Evolutionary conservation across 2,113 vertebrate species (phyloP).

Genomic region (Hyperoodon ampullatus): DNA sequence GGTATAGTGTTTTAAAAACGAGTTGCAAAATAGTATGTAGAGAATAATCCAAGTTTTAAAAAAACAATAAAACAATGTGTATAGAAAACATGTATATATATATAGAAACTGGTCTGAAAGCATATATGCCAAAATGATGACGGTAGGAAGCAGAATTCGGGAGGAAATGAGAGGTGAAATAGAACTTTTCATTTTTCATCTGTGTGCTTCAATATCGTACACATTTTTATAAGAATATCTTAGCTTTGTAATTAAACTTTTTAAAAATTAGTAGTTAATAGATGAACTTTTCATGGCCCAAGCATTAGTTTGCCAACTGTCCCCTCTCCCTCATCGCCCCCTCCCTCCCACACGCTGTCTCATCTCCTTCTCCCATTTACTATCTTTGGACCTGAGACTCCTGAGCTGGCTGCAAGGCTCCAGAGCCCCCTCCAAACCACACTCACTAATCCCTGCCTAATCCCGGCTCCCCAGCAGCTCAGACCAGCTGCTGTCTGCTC

Average conservation of each 20-base stretch:
- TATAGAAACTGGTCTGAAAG: neutral
- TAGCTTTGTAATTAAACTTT: neutral
- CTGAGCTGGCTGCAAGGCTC: constrained; percentile 73
- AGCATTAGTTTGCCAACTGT: constrained; percentile 55
- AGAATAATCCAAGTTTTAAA: neutral
- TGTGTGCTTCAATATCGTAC: neutral
- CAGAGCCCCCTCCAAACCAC: constrained; percentile 80
- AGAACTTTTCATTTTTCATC: neutral
- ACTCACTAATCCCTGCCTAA: constrained; percentile 79
- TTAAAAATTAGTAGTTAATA: constrained; percentile 20
- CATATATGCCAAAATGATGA: neutral
- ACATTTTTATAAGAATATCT: neutral
- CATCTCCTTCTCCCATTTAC: constrained; percentile 57
- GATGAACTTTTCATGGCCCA: constrained; percentile 59
- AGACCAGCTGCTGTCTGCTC: constrained; percentile 65
- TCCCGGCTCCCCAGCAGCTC: constrained; percentile 71
- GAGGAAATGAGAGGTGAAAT: neutral
- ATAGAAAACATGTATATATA: neutral
- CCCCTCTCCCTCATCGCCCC: neutral
- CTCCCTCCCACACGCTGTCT: neutral
- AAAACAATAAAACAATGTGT: neutral
- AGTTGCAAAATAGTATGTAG: neutral
- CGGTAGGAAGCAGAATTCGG: neutral
- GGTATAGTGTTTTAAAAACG: neutral
- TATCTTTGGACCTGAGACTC: constrained; percentile 82